These are phyloP conservation scores for Acronicta leporina DNA, from an alignment of 2,888 invertebrate genomes.

Conservation along the genomic window DNA sequence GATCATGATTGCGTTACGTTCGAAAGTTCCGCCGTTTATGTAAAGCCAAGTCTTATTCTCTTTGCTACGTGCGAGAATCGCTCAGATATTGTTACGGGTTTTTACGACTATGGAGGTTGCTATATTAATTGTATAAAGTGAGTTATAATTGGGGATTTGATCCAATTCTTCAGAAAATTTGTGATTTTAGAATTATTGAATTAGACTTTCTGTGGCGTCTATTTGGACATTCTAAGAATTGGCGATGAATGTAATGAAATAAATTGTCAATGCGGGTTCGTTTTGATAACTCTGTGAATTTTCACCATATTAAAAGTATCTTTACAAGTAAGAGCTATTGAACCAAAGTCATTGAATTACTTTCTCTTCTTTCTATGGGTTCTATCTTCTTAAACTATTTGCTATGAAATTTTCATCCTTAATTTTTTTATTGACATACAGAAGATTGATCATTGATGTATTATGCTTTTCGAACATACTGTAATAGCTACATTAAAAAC, in stretches of 20 bases:
- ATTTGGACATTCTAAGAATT: slow-evolving; percentile 1
- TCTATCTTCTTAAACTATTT: too few species aligned
- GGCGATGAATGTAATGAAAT: not conserved
- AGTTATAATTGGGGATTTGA: slow-evolving; percentile 4
- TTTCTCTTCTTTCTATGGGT: too few species aligned
- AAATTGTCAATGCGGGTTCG: not conserved
- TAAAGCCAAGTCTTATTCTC: slow-evolving; percentile 72
- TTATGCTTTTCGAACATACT: too few species aligned
- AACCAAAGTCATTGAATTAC: not conserved
- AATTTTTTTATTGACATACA: too few species aligned
- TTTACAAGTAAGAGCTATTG: not conserved
- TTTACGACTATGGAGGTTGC: slow-evolving; percentile 51
- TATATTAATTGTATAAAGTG: slow-evolving; percentile 24
- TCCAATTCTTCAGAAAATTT: not conserved
- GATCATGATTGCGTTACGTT: slow-evolving; percentile 84
- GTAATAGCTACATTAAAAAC: too few species aligned
- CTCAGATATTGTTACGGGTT: slow-evolving; percentile 54
- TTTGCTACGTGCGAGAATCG: slow-evolving; percentile 46
- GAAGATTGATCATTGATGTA: too few species aligned
- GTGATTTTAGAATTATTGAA: slow-evolving; percentile 9
- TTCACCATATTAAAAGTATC: not conserved
- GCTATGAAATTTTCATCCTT: too few species aligned
- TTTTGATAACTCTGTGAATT: not conserved
- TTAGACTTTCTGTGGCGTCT: not conserved
- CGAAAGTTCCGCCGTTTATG: slow-evolving; percentile 79